Evolutionary conservation across 2,113 vertebrate species (phyloP).

Genomic region (Benitochromis conjunctus): DNA sequence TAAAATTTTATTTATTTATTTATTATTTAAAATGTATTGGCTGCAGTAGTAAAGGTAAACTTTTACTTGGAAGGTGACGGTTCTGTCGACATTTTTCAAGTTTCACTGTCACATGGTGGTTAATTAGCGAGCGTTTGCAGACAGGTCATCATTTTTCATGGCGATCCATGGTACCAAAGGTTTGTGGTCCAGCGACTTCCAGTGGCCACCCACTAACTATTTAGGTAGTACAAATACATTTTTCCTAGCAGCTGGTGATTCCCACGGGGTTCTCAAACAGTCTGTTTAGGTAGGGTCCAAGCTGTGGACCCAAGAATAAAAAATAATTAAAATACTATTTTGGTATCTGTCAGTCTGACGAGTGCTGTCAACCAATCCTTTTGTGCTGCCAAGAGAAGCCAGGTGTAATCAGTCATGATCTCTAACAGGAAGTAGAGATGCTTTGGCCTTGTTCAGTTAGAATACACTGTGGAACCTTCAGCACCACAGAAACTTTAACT

Average conservation of each 20-base stretch:
- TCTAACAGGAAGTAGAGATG: accelerated
- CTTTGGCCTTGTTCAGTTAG: neutral
- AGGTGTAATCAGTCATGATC: neutral
- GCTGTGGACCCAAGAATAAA: neutral
- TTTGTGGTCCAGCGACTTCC: neutral
- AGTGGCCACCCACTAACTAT: neutral
- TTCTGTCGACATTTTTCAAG: neutral
- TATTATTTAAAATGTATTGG: neutral
- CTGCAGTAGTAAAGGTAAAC: neutral
- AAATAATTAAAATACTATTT: neutral
- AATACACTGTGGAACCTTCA: neutral
- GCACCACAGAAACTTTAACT: accelerated
- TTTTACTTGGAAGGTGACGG: neutral
- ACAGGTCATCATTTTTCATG: neutral
- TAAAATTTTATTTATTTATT: too few species aligned
- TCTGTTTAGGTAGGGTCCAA: accelerated
- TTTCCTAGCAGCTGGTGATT: neutral
- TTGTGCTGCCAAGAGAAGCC: neutral
- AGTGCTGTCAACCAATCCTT: neutral
- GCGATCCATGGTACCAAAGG: neutral
- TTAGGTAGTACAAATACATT: neutral
- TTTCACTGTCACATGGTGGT: neutral
- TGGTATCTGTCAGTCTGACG: accelerated
- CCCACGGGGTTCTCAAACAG: neutral
- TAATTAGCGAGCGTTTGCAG: neutral